Evolutionary conservation across 2,888 invertebrate genomes (phyloP).

Genomic region (Oscheius sp.): DNA sequence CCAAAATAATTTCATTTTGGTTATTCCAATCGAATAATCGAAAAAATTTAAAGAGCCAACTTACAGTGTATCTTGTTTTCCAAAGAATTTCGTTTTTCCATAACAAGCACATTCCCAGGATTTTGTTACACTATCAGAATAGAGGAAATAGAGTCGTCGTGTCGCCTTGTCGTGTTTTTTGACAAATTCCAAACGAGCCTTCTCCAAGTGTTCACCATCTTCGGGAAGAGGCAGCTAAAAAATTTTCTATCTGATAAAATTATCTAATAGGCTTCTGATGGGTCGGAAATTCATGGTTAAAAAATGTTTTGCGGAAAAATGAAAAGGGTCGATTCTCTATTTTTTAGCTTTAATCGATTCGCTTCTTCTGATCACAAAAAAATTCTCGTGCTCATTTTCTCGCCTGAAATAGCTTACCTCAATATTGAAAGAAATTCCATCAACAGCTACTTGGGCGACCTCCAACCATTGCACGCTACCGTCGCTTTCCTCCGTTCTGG

Average conservation of each 20-base stretch:
- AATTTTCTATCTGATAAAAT: too few relatives aligned
- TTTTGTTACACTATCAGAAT: constrained; percentile 77
- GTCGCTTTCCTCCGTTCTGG: constrained; percentile 25
- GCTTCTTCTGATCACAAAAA: too few relatives aligned
- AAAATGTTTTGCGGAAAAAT: too few relatives aligned
- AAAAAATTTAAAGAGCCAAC: constrained; percentile 30
- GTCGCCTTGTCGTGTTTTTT: constrained; percentile 80
- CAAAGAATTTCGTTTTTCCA: constrained; percentile 94
- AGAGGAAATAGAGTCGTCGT: constrained; percentile 91
- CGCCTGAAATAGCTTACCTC: constrained; percentile 22
- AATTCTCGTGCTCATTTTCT: too few relatives aligned
- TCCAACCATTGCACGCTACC: constrained; percentile 38
- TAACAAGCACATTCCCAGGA: constrained; percentile 85
- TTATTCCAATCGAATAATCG: constrained; percentile 32
- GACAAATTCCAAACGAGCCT: constrained; percentile 70
- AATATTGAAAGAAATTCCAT: constrained; percentile 41
- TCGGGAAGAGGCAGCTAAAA: constrained; percentile 35
- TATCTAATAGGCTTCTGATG: neutral
- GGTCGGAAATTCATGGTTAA: too few relatives aligned
- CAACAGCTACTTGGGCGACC: constrained; percentile 36
- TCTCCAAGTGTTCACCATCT: constrained; percentile 21
- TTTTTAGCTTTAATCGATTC: too few relatives aligned
- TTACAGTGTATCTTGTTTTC: constrained; percentile 78
- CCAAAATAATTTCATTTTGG: constrained; percentile 35
- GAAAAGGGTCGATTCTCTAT: too few relatives aligned